Base-by-base conservation (phyloP, 2,888 invertebrate genomes). In the Dynastes hyllus region DNA sequence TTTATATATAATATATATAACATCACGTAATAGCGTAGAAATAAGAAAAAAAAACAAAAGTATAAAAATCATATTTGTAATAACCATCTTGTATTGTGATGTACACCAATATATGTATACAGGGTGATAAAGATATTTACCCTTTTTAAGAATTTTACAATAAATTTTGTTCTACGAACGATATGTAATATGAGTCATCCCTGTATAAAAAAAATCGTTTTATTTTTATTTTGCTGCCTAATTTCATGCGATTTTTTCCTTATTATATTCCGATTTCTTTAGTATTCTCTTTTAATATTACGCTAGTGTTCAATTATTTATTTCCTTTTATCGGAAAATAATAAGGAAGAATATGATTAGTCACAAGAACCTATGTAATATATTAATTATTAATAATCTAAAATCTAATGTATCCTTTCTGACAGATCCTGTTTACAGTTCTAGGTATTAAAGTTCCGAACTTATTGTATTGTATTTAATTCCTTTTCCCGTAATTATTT, bases 1-100 rank as follows among this genome's bases (percentile, higher is more conserved):
- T 84, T 85, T 85, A 84, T 84, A 83, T 83, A 80, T 71, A 73
- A 61, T 37, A 73, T 63, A 63, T 77, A 63, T 71, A 76, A 79
- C 76, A 79, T 76, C 75, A 76, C 76, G 50, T 70, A 45, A 45
- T 76, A 79, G 76, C 55, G 61, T 76, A 79, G 76, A 67, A 76
- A 51, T 61, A 76, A 67, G 70, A 37, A 78, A 65, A 76, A 65
- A 58, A 65, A 51, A 65, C 66, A 66, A 55, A 73, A 79, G 65
- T 22, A 22, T 22, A 22, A 22, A 22, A 22, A 76, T 66, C 51
- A 51, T 71, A 71, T 71, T 79, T 79, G 76, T 75, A 75, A 69
- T 79, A 77, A 77, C 70, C 76, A 79, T 61, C 71, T 75, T 77
- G 65, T 79, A 77, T 79, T 77, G 77, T 79, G 78, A 75, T 81